Percentiles rank a stretch among this genome's conserved stretches.
Conservation (phyloP, 2,113 vertebrate genomes). For the Scalopus aquaticus region DNA sequence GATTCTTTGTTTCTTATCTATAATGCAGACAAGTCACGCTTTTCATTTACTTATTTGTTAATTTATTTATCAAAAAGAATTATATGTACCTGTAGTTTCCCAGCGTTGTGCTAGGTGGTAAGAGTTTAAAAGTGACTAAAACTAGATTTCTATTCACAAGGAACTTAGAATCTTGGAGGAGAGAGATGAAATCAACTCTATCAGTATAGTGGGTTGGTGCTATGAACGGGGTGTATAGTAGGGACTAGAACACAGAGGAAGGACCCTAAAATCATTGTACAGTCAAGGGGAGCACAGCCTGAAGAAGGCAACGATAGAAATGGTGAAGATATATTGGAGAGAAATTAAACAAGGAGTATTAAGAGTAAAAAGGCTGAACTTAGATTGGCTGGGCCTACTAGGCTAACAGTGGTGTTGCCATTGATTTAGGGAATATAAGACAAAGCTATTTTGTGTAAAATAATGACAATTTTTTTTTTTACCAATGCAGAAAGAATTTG, state of each 20-base stretch:
- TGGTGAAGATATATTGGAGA: background rate
- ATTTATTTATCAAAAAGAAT: background rate
- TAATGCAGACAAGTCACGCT: background rate
- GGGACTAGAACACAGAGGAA: background rate
- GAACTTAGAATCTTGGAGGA: background rate
- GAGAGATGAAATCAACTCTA: background rate
- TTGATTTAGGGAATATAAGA: background rate
- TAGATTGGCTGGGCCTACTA: background rate
- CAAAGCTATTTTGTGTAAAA: background rate
- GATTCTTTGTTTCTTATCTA: background rate
- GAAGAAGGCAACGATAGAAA: background rate
- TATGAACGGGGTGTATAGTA: background rate
- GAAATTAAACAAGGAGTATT: background rate
- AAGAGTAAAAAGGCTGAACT: background rate
- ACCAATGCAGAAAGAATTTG: background rate
- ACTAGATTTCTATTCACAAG: background rate
- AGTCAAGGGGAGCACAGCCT: background rate
- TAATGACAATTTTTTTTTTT: background rate
- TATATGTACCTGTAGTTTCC: background rate
- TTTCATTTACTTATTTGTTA: constrained; percentile 9
- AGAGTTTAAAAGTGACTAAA: background rate
- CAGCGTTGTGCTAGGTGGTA: background rate
- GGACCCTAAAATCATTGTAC: background rate
- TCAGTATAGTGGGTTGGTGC: background rate
- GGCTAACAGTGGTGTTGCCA: background rate